Evolutionary conservation across 2,113 vertebrate genomes (phyloP).

Genomic region (Trachemys scripta): DNA sequence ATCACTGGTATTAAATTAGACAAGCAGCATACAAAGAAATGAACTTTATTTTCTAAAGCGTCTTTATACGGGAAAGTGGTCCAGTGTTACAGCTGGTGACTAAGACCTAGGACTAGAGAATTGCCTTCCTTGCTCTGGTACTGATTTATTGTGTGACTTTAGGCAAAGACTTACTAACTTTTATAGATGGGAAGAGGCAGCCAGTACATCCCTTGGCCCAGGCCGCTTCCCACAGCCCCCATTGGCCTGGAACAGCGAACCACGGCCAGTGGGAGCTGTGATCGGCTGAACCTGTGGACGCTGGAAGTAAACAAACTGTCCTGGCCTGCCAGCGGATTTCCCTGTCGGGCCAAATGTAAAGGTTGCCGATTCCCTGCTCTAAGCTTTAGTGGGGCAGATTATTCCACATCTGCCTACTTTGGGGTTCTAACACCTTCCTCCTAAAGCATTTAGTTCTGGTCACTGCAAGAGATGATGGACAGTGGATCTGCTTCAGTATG

Average conservation of each 20-base stretch:
- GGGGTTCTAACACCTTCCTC: not conserved
- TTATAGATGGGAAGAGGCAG: not conserved
- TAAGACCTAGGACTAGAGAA: constrained; percentile 5
- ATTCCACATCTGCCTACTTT: not conserved
- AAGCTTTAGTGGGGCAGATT: not conserved
- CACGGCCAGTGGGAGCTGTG: too few species aligned
- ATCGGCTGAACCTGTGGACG: too few species aligned
- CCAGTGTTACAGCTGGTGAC: not conserved
- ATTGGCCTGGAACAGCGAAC: too few species aligned
- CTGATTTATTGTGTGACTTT: constrained; percentile 1
- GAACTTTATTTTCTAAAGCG: not conserved
- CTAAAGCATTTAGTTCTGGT: not conserved
- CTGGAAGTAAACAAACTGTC: too few species aligned
- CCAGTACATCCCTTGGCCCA: too few species aligned
- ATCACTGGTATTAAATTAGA: constrained; percentile 10
- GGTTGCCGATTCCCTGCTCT: not conserved
- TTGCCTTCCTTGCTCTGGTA: not conserved
- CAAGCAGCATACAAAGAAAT: not conserved
- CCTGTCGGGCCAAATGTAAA: too few species aligned
- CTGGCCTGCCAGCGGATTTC: too few species aligned
- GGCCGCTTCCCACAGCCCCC: too few species aligned
- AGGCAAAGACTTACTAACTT: constrained; percentile 1
- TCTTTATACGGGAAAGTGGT: not conserved
- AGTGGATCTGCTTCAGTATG: not conserved
- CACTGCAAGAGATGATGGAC: not conserved